Conservation (phyloP, 1,140 invertebrate genomes). For the Pantala flavescens region DNA sequence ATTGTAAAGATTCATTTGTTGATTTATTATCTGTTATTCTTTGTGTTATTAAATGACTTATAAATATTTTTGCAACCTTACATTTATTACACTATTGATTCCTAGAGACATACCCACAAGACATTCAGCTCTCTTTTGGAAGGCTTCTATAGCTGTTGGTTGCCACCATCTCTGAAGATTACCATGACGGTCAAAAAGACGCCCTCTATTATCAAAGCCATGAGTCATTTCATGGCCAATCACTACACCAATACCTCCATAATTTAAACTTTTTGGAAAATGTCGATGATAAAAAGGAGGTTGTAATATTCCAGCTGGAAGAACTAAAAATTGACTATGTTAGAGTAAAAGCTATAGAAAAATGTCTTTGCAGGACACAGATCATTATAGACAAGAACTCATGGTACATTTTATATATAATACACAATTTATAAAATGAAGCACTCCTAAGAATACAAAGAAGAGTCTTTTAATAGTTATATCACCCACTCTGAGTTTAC, state of each 20-base stretch:
- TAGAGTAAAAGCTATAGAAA: background rate
- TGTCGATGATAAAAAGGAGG: slow-evolving; percentile 26
- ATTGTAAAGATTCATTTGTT: too few species aligned
- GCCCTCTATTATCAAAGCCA: slow-evolving; percentile 55
- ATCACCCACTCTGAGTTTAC: too few species aligned
- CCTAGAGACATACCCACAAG: slow-evolving; percentile 68
- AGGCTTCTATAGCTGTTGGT: slow-evolving; percentile 46
- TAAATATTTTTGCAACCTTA: too few species aligned
- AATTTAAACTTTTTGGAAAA: slow-evolving; percentile 48
- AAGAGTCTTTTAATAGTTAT: too few species aligned
- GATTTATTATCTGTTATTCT: too few species aligned
- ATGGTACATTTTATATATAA: too few species aligned
- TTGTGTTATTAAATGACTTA: too few species aligned
- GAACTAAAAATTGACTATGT: slow-evolving; percentile 22
- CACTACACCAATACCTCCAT: slow-evolving; percentile 60
- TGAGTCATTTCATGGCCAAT: slow-evolving; percentile 62
- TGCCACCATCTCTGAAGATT: slow-evolving; percentile 73
- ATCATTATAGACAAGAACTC: too few species aligned
- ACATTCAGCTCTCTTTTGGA: slow-evolving; percentile 62
- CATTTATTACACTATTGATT: too few species aligned
- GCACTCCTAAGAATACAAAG: too few species aligned
- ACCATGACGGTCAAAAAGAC: slow-evolving; percentile 55
- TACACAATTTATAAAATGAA: too few species aligned
- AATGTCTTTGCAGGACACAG: too few species aligned
- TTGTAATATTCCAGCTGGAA: slow-evolving; percentile 19